Conservation (phyloP, 2,888 invertebrate species). For the Drosophila kambysellisi region DNA sequence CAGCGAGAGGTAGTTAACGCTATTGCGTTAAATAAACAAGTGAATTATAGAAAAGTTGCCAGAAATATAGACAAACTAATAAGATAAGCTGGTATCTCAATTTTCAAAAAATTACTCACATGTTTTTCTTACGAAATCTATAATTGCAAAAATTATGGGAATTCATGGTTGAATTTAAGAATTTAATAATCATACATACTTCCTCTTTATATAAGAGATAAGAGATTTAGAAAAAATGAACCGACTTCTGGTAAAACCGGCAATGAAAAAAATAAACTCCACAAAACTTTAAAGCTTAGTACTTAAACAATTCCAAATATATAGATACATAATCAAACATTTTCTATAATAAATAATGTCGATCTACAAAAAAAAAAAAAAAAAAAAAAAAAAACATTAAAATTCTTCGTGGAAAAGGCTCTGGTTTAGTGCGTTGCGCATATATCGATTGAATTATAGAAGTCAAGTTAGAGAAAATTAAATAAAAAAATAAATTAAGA, state of each 20-base stretch:
- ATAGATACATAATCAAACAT: not conserved
- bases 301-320: not conserved
- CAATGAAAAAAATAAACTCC: not conserved
- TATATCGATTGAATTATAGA: not conserved
- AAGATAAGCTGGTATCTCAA: not conserved
- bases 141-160: not conserved
- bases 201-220: not conserved
- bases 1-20: slow-evolving; percentile 2
- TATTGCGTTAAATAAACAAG: not conserved
- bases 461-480: not conserved
- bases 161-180: not conserved
- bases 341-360: too few relatives aligned
- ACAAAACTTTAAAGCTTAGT: not conserved
- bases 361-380: not conserved
- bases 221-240: not conserved
- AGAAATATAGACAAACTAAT: not conserved
- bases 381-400: not conserved
- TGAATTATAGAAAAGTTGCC: not conserved
- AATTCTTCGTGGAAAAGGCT: not conserved
- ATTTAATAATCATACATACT: not conserved
- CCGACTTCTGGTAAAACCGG: not conserved
- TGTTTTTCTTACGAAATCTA: not conserved
- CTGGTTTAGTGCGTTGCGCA: not conserved
- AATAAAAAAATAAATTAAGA: not conserved
- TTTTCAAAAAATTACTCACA: not conserved